phyloP scores from a whole-genome alignment of 1,140 invertebrate genomes.

The Halictus rubicundus region DNA sequence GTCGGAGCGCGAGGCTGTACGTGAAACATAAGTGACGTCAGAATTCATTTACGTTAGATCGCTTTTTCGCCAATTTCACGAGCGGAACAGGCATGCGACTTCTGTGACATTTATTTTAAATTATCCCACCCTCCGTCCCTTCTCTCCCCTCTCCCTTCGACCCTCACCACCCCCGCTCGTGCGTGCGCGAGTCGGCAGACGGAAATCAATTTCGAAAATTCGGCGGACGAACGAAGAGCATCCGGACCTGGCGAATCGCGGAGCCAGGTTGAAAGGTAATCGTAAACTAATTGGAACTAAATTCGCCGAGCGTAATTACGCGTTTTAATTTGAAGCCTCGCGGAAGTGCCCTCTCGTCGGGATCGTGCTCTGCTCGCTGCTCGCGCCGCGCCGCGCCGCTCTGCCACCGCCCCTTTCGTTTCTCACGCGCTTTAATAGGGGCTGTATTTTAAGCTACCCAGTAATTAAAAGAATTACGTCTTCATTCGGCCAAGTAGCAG shows the following conservation, averaged over 20 bases:
- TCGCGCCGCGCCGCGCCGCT: background rate
- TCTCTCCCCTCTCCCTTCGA: too few relatives aligned
- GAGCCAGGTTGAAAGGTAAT: constrained; percentile 62
- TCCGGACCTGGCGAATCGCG: constrained; percentile 21
- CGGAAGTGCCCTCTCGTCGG: constrained; percentile 49
- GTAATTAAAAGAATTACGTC: constrained; percentile 77
- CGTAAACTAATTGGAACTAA: constrained; percentile 75
- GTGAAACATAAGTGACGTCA: too few relatives aligned
- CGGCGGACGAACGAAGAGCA: constrained; percentile 4
- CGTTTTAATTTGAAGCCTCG: constrained; percentile 74
- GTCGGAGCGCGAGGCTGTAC: too few relatives aligned
- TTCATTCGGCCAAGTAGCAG: constrained; percentile 60
- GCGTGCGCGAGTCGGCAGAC: background rate
- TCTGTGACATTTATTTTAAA: too few relatives aligned
- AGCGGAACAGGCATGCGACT: too few relatives aligned
- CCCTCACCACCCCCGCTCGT: too few relatives aligned
- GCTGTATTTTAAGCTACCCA: constrained; percentile 56
- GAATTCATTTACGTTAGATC: too few relatives aligned
- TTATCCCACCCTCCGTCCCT: too few relatives aligned
- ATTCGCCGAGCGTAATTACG: constrained; percentile 71
- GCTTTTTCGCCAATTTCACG: too few relatives aligned
- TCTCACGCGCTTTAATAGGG: constrained; percentile 49
- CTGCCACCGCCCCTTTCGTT: constrained; percentile 25
- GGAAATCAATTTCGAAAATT: constrained; percentile 56
- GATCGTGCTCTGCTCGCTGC: constrained; percentile 9